Evolutionary conservation across 2,888 invertebrate genomes (phyloP).

Genomic region (Stegophylla sp.): DNA sequence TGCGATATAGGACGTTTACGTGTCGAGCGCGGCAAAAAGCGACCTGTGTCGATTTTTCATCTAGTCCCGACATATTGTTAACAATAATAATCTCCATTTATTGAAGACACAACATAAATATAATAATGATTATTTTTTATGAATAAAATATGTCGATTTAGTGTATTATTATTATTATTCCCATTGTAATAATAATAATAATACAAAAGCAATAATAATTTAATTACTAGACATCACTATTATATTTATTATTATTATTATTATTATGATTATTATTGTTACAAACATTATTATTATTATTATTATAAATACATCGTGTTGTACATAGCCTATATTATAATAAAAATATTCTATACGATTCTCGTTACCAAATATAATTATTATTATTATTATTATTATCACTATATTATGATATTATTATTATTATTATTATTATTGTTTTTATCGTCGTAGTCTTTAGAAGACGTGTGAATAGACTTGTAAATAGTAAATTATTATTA

Average conservation of each 20-base stretch:
- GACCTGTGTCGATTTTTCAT: conserved; percentile 16
- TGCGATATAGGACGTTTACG: too few relatives aligned
- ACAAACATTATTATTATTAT: conserved; percentile 1
- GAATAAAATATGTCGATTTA: not conserved
- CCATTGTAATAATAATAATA: conserved; percentile 15
- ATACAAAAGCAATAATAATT: conserved; percentile 14
- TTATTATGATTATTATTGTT: conserved; percentile 21
- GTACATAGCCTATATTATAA: not conserved
- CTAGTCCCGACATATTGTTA: conserved; percentile 28
- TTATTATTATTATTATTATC: conserved; percentile 35
- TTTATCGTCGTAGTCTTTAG: conserved; percentile 39
- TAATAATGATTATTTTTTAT: not conserved
- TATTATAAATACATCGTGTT: conserved; percentile 31
- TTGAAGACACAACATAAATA: not conserved
- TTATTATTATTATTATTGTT: conserved; percentile 22
- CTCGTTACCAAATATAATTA: conserved; percentile 51
- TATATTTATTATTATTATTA: conserved; percentile 23
- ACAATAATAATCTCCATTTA: conserved; percentile 1
- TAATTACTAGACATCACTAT: not conserved
- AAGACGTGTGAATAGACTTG: not conserved
- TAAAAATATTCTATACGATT: conserved; percentile 1
- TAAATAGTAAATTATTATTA: conserved; percentile 32
- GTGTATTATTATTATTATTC: not conserved
- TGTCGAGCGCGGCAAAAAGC: not conserved
- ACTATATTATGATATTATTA: conserved; percentile 25